Evolutionary conservation across 30 jellyfish, hydroid and myxozoan genomes (phyloP).

Genomic region (Hydractinia symbiolongicarpus): DNA sequence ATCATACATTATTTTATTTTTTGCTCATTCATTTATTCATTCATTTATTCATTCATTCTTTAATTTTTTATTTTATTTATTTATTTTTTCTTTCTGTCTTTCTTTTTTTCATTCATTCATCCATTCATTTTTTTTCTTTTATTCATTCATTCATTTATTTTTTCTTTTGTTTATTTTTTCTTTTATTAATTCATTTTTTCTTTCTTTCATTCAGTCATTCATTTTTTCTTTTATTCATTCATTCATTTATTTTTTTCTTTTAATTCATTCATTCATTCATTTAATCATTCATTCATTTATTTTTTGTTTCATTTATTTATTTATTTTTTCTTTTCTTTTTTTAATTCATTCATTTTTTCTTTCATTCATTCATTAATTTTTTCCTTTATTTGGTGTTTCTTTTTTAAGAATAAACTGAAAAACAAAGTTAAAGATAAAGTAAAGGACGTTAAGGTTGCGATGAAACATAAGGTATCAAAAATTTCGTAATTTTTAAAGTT

Average conservation of each 20-base stretch:
- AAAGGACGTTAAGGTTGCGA: constrained; percentile 15
- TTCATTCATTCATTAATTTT: no score
- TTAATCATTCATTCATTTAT: background rate
- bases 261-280: no score
- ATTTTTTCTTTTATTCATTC: background rate
- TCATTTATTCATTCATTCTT: no score
- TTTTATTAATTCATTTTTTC: no score
- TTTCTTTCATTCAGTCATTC: background rate
- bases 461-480: constrained; percentile 22
- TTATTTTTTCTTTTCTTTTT: background rate
- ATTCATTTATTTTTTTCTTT: background rate
- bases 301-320: background rate
- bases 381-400: no score
- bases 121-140: no score
- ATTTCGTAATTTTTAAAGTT: background rate
- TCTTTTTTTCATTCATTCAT: background rate
- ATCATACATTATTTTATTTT: background rate
- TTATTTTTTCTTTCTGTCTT: background rate
- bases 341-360: background rate
- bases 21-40: background rate
- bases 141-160: no score
- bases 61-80: no score
- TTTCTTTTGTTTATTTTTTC: no score
- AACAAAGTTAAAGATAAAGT: constrained; percentile 12
- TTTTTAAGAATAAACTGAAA: background rate